Conservation (phyloP, 2,113 vertebrate species). For the Chaetops frenatus region DNA sequence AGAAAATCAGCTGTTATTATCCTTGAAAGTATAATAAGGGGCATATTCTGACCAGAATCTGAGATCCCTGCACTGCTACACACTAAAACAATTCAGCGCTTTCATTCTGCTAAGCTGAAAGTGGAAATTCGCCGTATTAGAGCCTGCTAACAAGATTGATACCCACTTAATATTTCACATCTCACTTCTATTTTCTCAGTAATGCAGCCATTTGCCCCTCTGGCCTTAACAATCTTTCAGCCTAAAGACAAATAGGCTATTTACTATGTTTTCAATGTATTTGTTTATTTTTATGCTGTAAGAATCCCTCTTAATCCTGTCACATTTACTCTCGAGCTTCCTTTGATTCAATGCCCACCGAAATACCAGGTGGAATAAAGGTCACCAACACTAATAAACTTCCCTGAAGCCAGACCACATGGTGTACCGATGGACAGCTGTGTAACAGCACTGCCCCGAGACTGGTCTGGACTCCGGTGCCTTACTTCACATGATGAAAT, state of each 20-base stretch:
- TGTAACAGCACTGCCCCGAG: not conserved
- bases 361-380: constrained; percentile 56
- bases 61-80: not conserved
- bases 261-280: constrained; percentile 46
- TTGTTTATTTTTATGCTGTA: constrained; percentile 49
- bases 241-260: constrained; percentile 2
- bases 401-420: constrained; percentile 21
- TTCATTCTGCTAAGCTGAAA: not conserved
- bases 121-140: not conserved
- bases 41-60: not conserved
- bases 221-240: not conserved
- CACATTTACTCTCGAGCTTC: constrained; percentile 25
- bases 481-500: not conserved
- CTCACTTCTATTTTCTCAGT: not conserved
- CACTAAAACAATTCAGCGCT: not conserved
- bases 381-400: constrained; percentile 24
- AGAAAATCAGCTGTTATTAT: not conserved
- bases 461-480: not conserved
- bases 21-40: not conserved
- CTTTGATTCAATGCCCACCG: constrained; percentile 37
- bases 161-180: constrained; percentile 10
- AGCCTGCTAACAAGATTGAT: not conserved
- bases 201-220: not conserved
- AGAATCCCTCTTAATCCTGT: constrained; percentile 37
- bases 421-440: not conserved